Base-by-base conservation (phyloP, 2,888 invertebrate species). In the Conops quadrifasciatus region DNA sequence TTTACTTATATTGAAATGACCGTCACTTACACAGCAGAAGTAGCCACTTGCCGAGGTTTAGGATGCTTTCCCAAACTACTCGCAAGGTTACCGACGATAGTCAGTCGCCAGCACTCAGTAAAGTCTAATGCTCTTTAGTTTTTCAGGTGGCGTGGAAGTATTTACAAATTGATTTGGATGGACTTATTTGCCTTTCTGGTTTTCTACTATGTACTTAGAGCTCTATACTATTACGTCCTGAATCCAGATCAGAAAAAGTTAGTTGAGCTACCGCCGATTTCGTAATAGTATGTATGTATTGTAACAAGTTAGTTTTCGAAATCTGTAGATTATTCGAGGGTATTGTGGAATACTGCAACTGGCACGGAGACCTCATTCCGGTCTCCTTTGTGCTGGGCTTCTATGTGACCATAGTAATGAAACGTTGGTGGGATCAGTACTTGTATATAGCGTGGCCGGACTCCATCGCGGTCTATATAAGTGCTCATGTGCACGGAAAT, bases 381-480 rank as follows among this genome's bases (percentile, higher is more conserved):
- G 83, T 97, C 76, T 94, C 96, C 7, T 97, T 97, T 85, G 95
- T 97, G 72, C 89, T 97, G 79, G 96, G 96, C 77, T 97, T 96
- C 87, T 97, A 95, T 86, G 95, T 97, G 68, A 91, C 92, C 3
- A 90, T 96, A 75, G 95, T 97, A 58, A 94, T 96, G 91, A 92
- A 91, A 69, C 89, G 96, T 78, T 97, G 96, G 96, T 94, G 94
- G 94, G 90, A 88, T 79, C 94, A 94, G 83, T 95, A 94, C 81
- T 90, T 89, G 66, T 88, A 88, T 11, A 93, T 95, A 77, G 94
- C 95, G 0, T 94, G 93, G 91, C 94, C 94, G 0, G 95, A 95
- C 86, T 90, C 92, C 5, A 89, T 93, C 53, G 94, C 93, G 26
- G 93, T 94, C 28, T 93, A 92, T 83, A 92, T 94, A 1, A 93